Percentiles rank a stretch among this genome's conserved stretches.
Conservation (phyloP, 2,113 vertebrate genomes). For the Vicugna pacos region DNA sequence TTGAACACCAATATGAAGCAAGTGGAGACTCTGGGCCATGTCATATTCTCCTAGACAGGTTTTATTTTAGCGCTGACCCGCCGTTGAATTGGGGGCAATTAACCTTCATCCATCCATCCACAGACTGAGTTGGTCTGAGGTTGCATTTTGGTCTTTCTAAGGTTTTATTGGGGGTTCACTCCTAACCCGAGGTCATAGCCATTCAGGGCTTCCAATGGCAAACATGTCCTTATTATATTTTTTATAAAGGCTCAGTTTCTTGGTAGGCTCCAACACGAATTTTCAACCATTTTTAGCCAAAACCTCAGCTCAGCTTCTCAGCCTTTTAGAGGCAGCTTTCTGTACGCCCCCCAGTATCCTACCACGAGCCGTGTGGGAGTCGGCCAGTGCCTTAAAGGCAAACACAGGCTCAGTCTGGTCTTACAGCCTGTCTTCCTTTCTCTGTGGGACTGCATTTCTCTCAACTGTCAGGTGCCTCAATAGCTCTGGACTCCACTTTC, state of each 20-base stretch:
- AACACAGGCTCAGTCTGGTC: accelerated
- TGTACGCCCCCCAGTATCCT: not conserved
- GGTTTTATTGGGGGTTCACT: not conserved
- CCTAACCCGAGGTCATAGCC: too few species aligned
- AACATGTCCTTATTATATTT: not conserved
- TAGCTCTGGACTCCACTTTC: not conserved
- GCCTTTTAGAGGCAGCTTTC: not conserved
- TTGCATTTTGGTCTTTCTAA: not conserved
- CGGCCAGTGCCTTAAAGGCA: accelerated
- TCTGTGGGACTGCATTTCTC: not conserved
- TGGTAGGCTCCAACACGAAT: accelerated
- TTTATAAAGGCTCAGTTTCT: not conserved
- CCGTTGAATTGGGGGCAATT: accelerated
- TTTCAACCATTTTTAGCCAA: too few species aligned
- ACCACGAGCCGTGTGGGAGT: accelerated
- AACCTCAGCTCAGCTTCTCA: not conserved
- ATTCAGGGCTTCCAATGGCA: accelerated
- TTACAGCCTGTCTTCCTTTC: accelerated
- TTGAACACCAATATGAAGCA: not conserved
- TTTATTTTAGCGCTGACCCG: not conserved
- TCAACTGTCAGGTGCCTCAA: not conserved
- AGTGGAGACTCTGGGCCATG: too few species aligned
- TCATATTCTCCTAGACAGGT: not conserved
- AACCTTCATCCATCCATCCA: not conserved
- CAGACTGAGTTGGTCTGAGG: not conserved